A percentile compares a stretch with the other conserved stretches of the same genome.
Evolutionary conservation across 2,797 vertebrate species (phyloP).

Genomic region (Clarias pachynema): DNA sequence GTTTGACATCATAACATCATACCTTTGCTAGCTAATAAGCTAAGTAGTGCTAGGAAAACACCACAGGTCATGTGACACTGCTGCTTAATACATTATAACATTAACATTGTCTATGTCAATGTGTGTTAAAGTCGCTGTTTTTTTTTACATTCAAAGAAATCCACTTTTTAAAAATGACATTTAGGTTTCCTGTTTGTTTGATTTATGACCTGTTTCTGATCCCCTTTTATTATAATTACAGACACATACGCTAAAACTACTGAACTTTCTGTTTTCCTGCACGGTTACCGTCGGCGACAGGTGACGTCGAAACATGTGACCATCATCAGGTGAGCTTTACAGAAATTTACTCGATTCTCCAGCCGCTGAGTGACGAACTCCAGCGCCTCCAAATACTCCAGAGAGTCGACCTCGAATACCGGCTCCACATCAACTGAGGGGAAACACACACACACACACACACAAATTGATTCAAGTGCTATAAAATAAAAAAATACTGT

Average conservation of each 20-base stretch:
- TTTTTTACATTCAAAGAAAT: slow-evolving; percentile 8
- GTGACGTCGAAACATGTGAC: slow-evolving; percentile 97
- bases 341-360: slow-evolving; percentile 96
- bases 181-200: background rate
- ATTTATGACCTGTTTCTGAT: background rate
- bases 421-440: slow-evolving; percentile 89
- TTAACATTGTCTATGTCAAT: background rate
- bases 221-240: background rate
- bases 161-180: background rate
- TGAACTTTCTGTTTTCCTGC: background rate
- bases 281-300: slow-evolving; percentile 81
- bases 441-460: slow-evolving; percentile 27
- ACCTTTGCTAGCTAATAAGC: background rate
- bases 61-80: background rate
- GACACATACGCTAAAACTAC: slow-evolving; percentile 43
- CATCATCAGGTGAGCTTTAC: slow-evolving; percentile 99
- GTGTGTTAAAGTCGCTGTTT: background rate
- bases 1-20: background rate
- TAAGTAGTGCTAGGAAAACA: background rate
- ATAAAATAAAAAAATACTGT: background rate
- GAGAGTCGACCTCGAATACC: slow-evolving; percentile 89
- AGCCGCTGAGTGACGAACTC: slow-evolving; percentile 91
- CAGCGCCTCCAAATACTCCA: slow-evolving; percentile 94
- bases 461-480: background rate
- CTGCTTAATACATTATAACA: background rate